phyloP scores from a whole-genome alignment of 2,888 invertebrate genomes.

The Salticus scenicus region DNA sequence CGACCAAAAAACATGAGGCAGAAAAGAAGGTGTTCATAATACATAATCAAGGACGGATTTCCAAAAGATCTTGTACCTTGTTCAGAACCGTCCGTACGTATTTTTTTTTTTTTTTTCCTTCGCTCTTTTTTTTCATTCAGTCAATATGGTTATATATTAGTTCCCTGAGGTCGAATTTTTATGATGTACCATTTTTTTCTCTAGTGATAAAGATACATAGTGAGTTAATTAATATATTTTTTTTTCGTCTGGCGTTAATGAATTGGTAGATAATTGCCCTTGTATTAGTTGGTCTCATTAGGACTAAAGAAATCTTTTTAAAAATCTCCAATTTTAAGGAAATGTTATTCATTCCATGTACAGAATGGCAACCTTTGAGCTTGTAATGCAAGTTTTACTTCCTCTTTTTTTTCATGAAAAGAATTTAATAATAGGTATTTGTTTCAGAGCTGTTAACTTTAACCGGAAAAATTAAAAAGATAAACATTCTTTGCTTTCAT shows the following conservation, averaged over 20 bases:
- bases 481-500: too few species aligned
- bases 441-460: too few species aligned
- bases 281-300: background rate
- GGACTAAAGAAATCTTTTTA: background rate
- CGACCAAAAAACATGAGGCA: conserved; percentile 56
- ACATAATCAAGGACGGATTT: conserved; percentile 37
- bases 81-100: conserved; percentile 23
- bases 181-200: conserved; percentile 8
- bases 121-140: conserved; percentile 1
- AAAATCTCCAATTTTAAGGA: background rate
- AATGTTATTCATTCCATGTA: background rate
- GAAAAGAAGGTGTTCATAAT: conserved; percentile 51
- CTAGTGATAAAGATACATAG: background rate
- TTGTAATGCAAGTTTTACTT: too few species aligned
- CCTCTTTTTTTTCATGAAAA: too few species aligned
- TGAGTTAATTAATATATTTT: conserved; percentile 3
- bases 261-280: conserved; percentile 17
- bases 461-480: too few species aligned
- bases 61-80: conserved; percentile 18
- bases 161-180: conserved; percentile 11
- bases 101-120: conserved; percentile 16
- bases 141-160: conserved; percentile 9
- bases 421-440: too few species aligned
- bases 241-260: background rate
- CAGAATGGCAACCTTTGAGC: too few species aligned